Base-by-base conservation (phyloP, 1,140 invertebrate genomes). In the Andrena cerasifolii region DNA sequence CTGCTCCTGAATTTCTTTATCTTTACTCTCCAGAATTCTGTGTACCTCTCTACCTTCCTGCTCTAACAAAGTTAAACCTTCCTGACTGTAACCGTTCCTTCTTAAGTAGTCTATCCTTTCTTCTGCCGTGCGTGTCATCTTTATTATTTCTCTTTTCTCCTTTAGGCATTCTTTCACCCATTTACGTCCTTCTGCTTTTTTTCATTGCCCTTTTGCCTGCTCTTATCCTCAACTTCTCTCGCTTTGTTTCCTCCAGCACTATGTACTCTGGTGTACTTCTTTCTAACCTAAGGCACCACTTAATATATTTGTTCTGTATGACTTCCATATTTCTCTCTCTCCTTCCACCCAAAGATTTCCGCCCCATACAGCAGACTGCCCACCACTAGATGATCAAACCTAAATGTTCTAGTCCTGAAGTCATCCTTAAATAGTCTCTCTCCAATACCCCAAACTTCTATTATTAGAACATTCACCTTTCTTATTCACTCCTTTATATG, bases 201-300 rank as follows among this genome's bases (percentile, higher is more conserved):
- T 61, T 33, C 58, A 47, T 18, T 28, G 28, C 53, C 24, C 21
- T 33, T 18, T 47, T 18, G 45, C 45, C n/a, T 47, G 18, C 45
- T 47, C 18, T 47, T 47, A 47, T 31, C 45, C 24, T 45, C 33
- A 33, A 21, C 58, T 61, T 61, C 31, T 61, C 70, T 49, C 66
- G 72, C 40, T 72, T 68, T 14, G 21, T 40, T 28, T 78, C 68
- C 49, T 73, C 66, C n/a, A 74, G 66, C 7, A 81, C 68, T 59
- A 72, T 47, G 47, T 81, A 81, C 45, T 40, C 61, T 24, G 61
- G 61, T 31, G 61, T 63, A 6, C 16, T 10, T 45, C 33, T 21
- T n/a, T 63, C 61, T 18, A 63, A 4, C 18, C 40, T 40, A 8
- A 63, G 24, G 4, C 40, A 16, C 33, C 40, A 45, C 21, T 14